phyloP scores from a whole-genome alignment of 2,888 invertebrate genomes.

The Empis livida region DNA sequence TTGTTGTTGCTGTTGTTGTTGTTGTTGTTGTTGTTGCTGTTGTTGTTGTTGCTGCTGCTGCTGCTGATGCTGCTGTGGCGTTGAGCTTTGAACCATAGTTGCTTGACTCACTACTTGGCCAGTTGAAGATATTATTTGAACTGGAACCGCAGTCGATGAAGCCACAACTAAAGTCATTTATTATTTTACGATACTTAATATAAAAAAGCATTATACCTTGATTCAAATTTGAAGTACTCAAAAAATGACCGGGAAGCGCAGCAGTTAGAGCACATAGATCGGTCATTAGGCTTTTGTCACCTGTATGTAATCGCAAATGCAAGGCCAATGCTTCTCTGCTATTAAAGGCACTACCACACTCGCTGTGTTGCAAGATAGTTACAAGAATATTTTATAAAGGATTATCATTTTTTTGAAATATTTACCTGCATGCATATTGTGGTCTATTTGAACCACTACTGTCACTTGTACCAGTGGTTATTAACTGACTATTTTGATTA shows the following conservation, averaged over 20 bases:
- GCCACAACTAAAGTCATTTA: constrained; percentile 21
- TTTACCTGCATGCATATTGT: constrained; percentile 35
- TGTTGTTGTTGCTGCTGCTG: constrained; percentile 28
- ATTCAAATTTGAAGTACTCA: constrained; percentile 33
- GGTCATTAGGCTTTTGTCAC: constrained; percentile 66
- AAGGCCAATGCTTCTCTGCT: constrained; percentile 64
- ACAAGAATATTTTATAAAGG: too few relatives aligned
- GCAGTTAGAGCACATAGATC: constrained; percentile 70
- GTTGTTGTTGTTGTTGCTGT: constrained; percentile 27
- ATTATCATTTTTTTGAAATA: neutral
- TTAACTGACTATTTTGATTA: constrained; percentile 31
- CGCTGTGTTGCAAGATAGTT: constrained; percentile 23
- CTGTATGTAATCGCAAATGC: constrained; percentile 67
- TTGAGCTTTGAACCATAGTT: constrained; percentile 33
- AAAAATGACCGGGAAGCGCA: constrained; percentile 55
- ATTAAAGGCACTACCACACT: constrained; percentile 51
- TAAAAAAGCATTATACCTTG: constrained; percentile 19
- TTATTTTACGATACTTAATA: neutral
- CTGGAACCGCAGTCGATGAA: constrained; percentile 34
- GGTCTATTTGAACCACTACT: constrained; percentile 31
- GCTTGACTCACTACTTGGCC: constrained; percentile 37
- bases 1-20: constrained; percentile 34
- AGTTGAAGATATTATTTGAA: constrained; percentile 37
- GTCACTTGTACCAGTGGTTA: constrained; percentile 32
- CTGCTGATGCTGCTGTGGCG: constrained; percentile 16